phyloP scores from a whole-genome alignment of 35 echinoderm and acorn worm species.

The Ophioderma brevispina region DNA sequence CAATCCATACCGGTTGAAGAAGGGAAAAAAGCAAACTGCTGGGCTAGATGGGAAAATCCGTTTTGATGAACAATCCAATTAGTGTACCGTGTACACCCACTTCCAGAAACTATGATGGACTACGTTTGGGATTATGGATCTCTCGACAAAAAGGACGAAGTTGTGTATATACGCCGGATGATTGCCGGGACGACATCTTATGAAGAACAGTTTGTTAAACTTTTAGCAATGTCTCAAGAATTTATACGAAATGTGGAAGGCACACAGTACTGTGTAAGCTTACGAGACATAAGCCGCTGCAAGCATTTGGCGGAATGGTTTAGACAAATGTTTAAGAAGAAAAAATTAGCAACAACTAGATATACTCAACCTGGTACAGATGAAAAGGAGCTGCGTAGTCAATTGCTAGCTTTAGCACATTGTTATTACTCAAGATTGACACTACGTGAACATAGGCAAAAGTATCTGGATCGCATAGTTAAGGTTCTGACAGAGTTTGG shows the following conservation, averaged over 20 bases:
- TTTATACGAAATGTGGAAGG: constrained; percentile 13
- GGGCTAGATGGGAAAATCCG: not conserved
- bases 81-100: constrained; percentile 38
- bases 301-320: constrained; percentile 8
- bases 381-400: not conserved
- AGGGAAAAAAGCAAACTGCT: not conserved
- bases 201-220: constrained; percentile 14
- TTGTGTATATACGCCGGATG: constrained; percentile 9
- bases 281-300: constrained; percentile 23
- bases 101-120: constrained; percentile 45
- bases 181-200: not conserved
- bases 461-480: constrained; percentile 12
- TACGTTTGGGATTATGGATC: constrained; percentile 53
- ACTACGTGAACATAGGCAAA: not conserved
- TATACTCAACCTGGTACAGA: not conserved
- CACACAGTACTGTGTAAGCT: constrained; percentile 35
- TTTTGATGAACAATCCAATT: constrained; percentile 51
- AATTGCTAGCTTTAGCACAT: constrained; percentile 16
- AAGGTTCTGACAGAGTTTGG: not conserved
- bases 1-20: constrained; percentile 26
- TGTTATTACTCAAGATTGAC: constrained; percentile 36
- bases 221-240: constrained; percentile 26
- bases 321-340: constrained; percentile 5
- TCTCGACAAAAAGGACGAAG: constrained; percentile 33
- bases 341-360: not conserved